phyloP scores from a whole-genome alignment of 2,888 invertebrate genomes.

The Adela reaumurella region DNA sequence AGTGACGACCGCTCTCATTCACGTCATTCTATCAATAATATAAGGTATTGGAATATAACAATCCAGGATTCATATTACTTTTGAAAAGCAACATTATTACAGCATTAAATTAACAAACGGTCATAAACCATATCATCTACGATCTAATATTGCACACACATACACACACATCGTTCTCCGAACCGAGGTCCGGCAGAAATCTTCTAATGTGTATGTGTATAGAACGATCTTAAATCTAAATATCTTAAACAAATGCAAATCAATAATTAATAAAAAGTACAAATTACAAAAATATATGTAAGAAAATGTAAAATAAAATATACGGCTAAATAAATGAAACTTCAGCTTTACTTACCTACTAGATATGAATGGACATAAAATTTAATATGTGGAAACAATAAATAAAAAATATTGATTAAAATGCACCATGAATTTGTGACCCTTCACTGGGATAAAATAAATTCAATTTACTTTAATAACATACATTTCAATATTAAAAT shows the following conservation, averaged over 20 bases:
- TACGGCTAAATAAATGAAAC: constrained; percentile 13
- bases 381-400: not conserved
- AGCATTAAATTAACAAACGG: constrained; percentile 12
- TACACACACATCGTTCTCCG: constrained; percentile 29
- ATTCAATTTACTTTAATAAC: not conserved
- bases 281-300: constrained; percentile 24
- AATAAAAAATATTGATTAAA: not conserved
- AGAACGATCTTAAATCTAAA: constrained; percentile 32
- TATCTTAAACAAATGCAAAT: constrained; percentile 38
- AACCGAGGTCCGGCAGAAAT: constrained; percentile 15
- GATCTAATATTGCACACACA: constrained; percentile 58
- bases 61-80: not conserved
- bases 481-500: not conserved
- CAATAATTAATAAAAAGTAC: constrained; percentile 25
- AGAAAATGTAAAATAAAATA: constrained; percentile 51
- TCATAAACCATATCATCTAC: constrained; percentile 13
- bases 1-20: too few species aligned
- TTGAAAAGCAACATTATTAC: constrained; percentile 10
- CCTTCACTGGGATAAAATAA: not conserved
- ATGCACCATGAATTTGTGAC: not conserved
- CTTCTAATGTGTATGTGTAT: constrained; percentile 50
- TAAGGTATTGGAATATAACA: not conserved
- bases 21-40: too few species aligned
- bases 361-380: not conserved
- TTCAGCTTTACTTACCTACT: not conserved